phyloP scores from a whole-genome alignment of 2,888 invertebrate genomes.

The Dione juno region DNA sequence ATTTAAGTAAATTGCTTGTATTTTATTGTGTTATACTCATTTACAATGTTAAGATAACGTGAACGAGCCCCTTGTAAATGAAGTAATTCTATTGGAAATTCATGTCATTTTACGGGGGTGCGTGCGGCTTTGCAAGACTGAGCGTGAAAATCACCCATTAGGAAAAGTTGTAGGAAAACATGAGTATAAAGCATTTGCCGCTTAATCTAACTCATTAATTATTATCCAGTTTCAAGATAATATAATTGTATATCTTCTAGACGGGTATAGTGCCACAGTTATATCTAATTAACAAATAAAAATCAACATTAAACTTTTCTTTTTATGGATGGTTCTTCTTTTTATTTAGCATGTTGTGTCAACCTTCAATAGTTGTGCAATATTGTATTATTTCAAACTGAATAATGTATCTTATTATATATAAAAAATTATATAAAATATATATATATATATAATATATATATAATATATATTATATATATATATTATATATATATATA shows the following conservation, averaged over 20 bases:
- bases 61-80: constrained; percentile 48
- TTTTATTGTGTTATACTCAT: constrained; percentile 37
- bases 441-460: no score
- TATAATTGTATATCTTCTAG: background rate
- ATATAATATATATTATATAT: no score
- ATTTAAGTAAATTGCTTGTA: constrained; percentile 35
- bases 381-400: no score
- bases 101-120: constrained; percentile 59
- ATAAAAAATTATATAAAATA: no score
- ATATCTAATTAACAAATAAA: no score
- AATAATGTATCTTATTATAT: no score
- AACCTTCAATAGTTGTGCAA: no score
- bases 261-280: background rate
- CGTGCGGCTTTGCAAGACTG: constrained; percentile 57
- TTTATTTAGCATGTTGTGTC: no score
- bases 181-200: constrained; percentile 61
- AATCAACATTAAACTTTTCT: no score
- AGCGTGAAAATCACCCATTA: constrained; percentile 68
- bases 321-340: no score
- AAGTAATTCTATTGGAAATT: constrained; percentile 70
- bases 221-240: constrained; percentile 30
- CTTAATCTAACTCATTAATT: constrained; percentile 55
- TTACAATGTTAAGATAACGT: constrained; percentile 32
- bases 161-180: constrained; percentile 67
- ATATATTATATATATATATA: no score